phyloP scores from a whole-genome alignment of 92 coral and sea anemone species.

The Galaxea fascicularis region DNA sequence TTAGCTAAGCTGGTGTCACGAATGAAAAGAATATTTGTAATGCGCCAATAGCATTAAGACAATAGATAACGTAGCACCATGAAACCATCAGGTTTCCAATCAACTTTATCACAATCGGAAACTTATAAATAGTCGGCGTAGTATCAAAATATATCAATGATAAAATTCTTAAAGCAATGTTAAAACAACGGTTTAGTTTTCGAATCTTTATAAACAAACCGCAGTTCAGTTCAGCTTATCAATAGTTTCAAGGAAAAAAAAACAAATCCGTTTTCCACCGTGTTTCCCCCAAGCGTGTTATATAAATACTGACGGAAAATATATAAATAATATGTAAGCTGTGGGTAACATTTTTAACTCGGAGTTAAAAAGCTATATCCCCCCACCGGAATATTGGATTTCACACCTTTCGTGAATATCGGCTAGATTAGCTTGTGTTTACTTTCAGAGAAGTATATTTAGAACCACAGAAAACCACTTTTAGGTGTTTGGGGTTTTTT shows the following conservation, averaged over 20 bases:
- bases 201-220: too few relatives aligned
- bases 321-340: neutral
- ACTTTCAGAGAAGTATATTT: conserved; percentile 20
- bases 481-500: conserved; percentile 7
- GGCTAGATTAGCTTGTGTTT: conserved; percentile 23
- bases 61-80: neutral
- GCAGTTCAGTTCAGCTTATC: too few relatives aligned
- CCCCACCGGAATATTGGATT: conserved; percentile 22
- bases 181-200: neutral
- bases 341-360: neutral
- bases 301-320: neutral
- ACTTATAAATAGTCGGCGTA: neutral
- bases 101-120: conserved; percentile 2
- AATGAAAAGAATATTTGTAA: neutral
- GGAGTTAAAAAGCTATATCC: neutral
- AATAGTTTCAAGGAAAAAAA: neutral
- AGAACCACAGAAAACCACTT: conserved; percentile 31
- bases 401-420: neutral
- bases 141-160: neutral
- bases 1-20: neutral
- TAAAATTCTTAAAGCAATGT: neutral
- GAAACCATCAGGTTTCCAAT: neutral
- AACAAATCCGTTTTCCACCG: neutral
- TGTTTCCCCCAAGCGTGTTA: neutral
- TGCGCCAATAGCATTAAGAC: neutral